Conservation (phyloP, 1,140 invertebrate species). For the Agrilus planipennis region DNA sequence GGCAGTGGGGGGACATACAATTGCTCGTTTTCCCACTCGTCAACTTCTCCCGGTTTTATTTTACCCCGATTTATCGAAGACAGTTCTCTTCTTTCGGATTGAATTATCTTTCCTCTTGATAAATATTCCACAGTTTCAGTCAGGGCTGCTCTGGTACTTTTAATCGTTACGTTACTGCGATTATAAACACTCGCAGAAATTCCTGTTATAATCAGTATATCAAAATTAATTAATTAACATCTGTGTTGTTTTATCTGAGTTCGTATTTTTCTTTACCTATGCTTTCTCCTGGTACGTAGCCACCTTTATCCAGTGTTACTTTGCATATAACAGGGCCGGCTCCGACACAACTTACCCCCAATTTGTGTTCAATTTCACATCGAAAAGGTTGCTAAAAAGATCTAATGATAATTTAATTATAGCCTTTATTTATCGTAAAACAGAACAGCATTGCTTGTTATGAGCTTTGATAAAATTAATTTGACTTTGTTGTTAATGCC, state of each 20-base stretch:
- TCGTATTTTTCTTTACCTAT: constrained; percentile 43
- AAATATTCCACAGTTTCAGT: constrained; percentile 87
- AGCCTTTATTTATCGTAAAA: no score
- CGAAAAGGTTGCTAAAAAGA: constrained; percentile 72
- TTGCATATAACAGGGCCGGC: constrained; percentile 71
- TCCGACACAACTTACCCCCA: constrained; percentile 76
- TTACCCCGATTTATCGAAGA: constrained; percentile 71
- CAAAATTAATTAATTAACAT: neutral
- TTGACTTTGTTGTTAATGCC: no score
- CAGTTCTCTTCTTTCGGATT: constrained; percentile 77
- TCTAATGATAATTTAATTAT: neutral
- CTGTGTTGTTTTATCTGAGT: neutral
- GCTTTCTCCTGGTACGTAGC: constrained; percentile 87
- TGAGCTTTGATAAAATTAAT: no score
- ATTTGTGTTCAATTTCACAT: constrained; percentile 79
- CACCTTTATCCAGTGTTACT: constrained; percentile 78
- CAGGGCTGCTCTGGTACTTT: constrained; percentile 60
- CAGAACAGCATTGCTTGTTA: no score
- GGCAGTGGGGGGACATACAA: constrained; percentile 89
- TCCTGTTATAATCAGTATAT: no score
- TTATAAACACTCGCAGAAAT: constrained; percentile 75
- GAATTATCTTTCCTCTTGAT: constrained; percentile 72
- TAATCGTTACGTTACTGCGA: constrained; percentile 66
- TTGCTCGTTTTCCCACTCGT: constrained; percentile 82
- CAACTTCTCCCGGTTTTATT: constrained; percentile 65